phyloP scores from a whole-genome alignment of 2,797 vertebrate genomes.

The Poliocrania exsul region DNA sequence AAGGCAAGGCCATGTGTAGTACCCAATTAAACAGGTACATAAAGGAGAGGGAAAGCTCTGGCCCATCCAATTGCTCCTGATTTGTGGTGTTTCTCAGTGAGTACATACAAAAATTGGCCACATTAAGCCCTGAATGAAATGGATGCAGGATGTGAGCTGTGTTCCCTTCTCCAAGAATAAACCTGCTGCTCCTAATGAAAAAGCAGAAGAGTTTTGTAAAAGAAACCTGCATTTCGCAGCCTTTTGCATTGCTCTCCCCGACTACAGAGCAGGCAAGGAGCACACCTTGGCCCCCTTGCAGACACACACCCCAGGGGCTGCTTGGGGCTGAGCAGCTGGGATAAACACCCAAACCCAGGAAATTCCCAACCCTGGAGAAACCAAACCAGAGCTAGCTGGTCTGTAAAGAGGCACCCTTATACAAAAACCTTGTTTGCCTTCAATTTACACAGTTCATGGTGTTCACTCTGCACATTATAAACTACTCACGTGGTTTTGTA shows the following conservation, averaged over 20 bases:
- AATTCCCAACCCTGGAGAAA: constrained; percentile 13
- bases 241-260: not conserved
- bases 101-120: not conserved
- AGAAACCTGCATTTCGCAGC: not conserved
- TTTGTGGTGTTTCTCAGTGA: not conserved
- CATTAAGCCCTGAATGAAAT: accelerated
- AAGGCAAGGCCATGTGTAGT: not conserved
- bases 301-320: accelerated
- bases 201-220: not conserved
- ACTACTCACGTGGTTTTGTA: accelerated
- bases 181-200: not conserved
- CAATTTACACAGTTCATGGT: not conserved
- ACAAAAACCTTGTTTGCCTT: not conserved
- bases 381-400: not conserved
- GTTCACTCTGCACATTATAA: accelerated
- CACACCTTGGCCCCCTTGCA: not conserved
- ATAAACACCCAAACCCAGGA: not conserved
- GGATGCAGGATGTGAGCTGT: not conserved
- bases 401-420: not conserved
- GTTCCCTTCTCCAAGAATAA: not conserved
- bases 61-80: not conserved
- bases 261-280: accelerated
- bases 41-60: not conserved
- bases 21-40: constrained; percentile 39
- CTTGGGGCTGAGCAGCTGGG: not conserved